Conservation (phyloP, 30 jellyfish, hydroid and myxozoan genomes). For the Catostylus mosaicus region DNA sequence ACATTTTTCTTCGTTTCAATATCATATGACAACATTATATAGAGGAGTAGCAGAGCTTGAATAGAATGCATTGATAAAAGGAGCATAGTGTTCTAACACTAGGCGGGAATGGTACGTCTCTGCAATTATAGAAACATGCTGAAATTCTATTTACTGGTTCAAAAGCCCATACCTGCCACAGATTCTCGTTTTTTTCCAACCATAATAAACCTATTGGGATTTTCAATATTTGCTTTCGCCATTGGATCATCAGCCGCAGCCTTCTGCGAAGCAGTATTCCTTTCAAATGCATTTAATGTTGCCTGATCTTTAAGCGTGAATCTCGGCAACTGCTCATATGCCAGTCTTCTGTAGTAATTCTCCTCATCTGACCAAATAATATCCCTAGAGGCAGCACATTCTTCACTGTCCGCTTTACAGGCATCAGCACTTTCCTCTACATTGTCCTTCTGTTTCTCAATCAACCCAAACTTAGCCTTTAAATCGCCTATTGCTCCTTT, state of each 20-base stretch:
- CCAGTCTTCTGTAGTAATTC: slow-evolving; percentile 54
- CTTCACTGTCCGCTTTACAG: slow-evolving; percentile 35
- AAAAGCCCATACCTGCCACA: slow-evolving; percentile 24
- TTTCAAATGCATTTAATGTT: slow-evolving; percentile 19
- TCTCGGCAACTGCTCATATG: slow-evolving; percentile 71
- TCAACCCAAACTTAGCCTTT: slow-evolving; percentile 46
- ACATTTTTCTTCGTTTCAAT: too few relatives aligned
- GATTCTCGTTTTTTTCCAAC: slow-evolving; percentile 52
- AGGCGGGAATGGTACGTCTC: background rate
- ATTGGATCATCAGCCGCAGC: slow-evolving; percentile 60
- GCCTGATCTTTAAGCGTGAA: slow-evolving; percentile 43
- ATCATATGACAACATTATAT: too few relatives aligned
- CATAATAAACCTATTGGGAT: background rate
- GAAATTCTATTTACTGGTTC: background rate
- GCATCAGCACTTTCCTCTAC: slow-evolving; percentile 55
- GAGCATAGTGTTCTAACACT: too few relatives aligned
- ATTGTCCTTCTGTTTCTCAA: slow-evolving; percentile 52
- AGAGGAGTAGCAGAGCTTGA: too few relatives aligned
- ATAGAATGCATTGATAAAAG: too few relatives aligned
- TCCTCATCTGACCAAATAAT: slow-evolving; percentile 58
- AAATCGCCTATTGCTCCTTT: slow-evolving; percentile 48
- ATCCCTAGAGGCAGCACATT: slow-evolving; percentile 19
- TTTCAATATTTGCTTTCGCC: slow-evolving; percentile 59
- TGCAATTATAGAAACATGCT: background rate
- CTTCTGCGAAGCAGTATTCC: slow-evolving; percentile 52